phyloP scores from a whole-genome alignment of 2,888 invertebrate genomes.

The Polylopha cassiicola region DNA sequence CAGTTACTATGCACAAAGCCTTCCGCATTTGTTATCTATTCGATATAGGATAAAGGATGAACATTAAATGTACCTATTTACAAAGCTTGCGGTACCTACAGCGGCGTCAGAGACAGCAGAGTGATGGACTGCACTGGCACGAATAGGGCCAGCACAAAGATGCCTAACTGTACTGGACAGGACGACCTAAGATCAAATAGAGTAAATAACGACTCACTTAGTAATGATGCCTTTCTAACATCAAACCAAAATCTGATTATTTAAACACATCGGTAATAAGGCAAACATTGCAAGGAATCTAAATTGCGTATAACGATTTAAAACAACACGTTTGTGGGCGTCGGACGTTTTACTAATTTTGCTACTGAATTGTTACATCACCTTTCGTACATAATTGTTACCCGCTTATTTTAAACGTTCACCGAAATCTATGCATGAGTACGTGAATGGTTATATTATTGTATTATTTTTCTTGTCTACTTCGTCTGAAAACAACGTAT shows the following conservation, averaged over 20 bases:
- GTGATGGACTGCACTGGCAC: slow-evolving; percentile 59
- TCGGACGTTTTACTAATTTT: slow-evolving; percentile 67
- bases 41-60: too few species aligned
- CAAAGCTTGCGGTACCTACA: slow-evolving; percentile 47
- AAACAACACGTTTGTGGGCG: slow-evolving; percentile 57
- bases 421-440: too few species aligned
- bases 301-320: slow-evolving; percentile 60
- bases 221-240: slow-evolving; percentile 34
- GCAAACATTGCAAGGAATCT: slow-evolving; percentile 54
- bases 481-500: too few species aligned
- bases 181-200: slow-evolving; percentile 54
- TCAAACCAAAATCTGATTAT: too few species aligned
- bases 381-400: slow-evolving; percentile 50
- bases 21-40: too few species aligned
- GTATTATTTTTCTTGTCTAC: too few species aligned
- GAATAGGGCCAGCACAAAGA: slow-evolving; percentile 60
- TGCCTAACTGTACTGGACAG: slow-evolving; percentile 62
- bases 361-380: slow-evolving; percentile 59
- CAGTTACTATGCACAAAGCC: too few species aligned
- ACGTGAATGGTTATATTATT: too few species aligned
- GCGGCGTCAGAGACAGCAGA: slow-evolving; percentile 35
- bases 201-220: slow-evolving; percentile 45
- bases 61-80: too few species aligned
- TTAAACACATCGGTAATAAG: slow-evolving; percentile 41
- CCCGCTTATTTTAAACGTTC: too few species aligned